phyloP scores from a whole-genome alignment of 1,140 invertebrate species.

The Halictus rubicundus region DNA sequence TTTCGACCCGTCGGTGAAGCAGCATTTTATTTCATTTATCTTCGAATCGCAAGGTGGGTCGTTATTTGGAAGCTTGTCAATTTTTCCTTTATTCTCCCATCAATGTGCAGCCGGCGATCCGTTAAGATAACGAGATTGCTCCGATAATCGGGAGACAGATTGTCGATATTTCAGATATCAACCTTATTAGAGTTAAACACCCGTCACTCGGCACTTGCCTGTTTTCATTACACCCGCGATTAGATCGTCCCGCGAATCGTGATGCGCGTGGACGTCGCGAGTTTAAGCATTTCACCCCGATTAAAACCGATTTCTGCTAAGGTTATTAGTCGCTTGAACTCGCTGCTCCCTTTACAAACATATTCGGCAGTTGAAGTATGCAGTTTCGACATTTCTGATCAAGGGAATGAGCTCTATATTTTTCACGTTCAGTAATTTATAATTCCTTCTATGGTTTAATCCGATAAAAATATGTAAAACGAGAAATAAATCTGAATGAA shows the following conservation, averaged over 20 bases:
- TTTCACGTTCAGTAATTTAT: too few species aligned
- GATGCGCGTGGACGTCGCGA: background rate
- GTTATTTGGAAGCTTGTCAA: background rate
- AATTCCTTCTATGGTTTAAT: too few species aligned
- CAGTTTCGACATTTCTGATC: too few species aligned
- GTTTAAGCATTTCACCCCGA: background rate
- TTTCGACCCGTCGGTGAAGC: too few species aligned
- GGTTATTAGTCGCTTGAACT: background rate
- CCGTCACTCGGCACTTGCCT: background rate
- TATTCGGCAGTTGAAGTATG: too few species aligned
- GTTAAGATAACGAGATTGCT: background rate
- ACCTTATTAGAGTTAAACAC: conserved; percentile 5
- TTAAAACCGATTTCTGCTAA: background rate
- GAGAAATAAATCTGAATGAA: too few species aligned
- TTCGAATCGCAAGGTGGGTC: too few species aligned
- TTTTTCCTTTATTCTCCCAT: background rate
- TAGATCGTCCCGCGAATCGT: background rate
- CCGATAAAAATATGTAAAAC: too few species aligned
- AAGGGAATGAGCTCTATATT: too few species aligned
- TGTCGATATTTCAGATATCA: conserved; percentile 21
- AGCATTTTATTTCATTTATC: too few species aligned
- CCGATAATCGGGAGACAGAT: background rate
- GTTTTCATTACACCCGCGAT: conserved; percentile 8
- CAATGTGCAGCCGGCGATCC: too few species aligned
- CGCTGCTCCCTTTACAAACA: too few species aligned